Percentiles rank a stretch among this genome's conserved stretches.
Evolutionary conservation across 1,140 invertebrate species (phyloP).

Genomic region (Aphaenogaster ashmeadi): DNA sequence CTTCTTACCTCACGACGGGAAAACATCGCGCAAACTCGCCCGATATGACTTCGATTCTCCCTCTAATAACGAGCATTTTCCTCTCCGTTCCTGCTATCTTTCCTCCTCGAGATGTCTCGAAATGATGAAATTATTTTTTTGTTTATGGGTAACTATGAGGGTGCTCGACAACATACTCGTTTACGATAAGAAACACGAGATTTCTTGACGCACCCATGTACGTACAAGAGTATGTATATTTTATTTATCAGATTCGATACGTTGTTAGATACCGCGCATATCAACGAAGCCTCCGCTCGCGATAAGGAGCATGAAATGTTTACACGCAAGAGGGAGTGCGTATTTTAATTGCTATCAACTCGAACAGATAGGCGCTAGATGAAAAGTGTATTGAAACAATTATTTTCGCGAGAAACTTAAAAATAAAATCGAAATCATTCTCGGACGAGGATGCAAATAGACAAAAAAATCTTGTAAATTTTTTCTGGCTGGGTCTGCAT

Average conservation of each 20-base stretch:
- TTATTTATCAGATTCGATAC: slow-evolving; percentile 46
- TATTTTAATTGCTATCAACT: slow-evolving; percentile 40
- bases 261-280: slow-evolving; percentile 38
- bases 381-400: not conserved
- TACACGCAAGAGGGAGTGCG: slow-evolving; percentile 31
- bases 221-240: not conserved
- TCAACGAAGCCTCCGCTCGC: slow-evolving; percentile 18
- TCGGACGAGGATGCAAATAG: not conserved
- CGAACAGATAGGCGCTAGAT: not conserved
- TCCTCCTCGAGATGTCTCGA: not conserved
- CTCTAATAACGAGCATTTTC: slow-evolving; percentile 15
- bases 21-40: not conserved
- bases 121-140: slow-evolving; percentile 41
- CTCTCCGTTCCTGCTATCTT: not conserved
- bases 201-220: not conserved
- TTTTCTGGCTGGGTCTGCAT: not conserved
- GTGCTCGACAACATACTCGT: not conserved
- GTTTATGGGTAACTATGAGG: slow-evolving; percentile 13
- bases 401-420: not conserved
- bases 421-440: not conserved
- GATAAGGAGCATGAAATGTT: slow-evolving; percentile 40
- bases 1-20: not conserved
- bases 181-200: slow-evolving; percentile 47
- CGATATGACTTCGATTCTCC: not conserved
- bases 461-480: not conserved